Percentiles rank a stretch among this genome's conserved stretches.
Conservation (phyloP, 2,888 invertebrate species). For the Athrips mouffetella region DNA sequence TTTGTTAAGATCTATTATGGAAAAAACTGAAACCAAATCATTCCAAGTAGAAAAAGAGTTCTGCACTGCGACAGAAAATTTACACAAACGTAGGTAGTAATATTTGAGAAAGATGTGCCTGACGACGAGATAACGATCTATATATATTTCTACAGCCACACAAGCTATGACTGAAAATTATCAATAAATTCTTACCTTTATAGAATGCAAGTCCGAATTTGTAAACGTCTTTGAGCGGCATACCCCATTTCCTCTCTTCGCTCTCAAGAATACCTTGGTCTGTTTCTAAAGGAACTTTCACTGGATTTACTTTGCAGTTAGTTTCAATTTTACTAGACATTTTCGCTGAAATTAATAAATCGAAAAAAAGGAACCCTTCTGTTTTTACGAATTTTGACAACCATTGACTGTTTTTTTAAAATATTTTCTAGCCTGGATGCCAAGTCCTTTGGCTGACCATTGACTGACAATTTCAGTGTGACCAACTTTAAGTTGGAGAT, state of each 20-base stretch:
- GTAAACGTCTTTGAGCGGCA: constrained; percentile 89
- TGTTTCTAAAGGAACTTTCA: constrained; percentile 65
- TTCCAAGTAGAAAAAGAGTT: too few species aligned
- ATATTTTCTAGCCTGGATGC: too few species aligned
- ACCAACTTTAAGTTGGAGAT: too few species aligned
- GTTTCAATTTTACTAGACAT: constrained; percentile 53
- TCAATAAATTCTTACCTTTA: constrained; percentile 84
- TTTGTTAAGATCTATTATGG: too few species aligned
- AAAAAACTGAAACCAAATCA: too few species aligned
- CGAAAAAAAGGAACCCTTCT: constrained; percentile 1
- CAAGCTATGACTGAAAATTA: neutral
- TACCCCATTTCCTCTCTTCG: constrained; percentile 81
- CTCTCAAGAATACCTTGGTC: constrained; percentile 71
- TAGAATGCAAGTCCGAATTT: constrained; percentile 93
- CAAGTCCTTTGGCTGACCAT: neutral
- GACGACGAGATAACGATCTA: too few species aligned
- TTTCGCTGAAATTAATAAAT: constrained; percentile 23
- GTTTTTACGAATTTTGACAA: constrained; percentile 8
- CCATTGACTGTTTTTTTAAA: too few species aligned
- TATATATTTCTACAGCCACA: too few species aligned
- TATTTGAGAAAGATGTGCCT: too few species aligned
- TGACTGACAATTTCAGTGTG: neutral
- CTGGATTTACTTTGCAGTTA: constrained; percentile 54
- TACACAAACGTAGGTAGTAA: too few species aligned
- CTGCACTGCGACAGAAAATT: too few species aligned